Base-by-base conservation (phyloP, 2,797 vertebrate genomes). In the Knipowitschia caucasica region DNA sequence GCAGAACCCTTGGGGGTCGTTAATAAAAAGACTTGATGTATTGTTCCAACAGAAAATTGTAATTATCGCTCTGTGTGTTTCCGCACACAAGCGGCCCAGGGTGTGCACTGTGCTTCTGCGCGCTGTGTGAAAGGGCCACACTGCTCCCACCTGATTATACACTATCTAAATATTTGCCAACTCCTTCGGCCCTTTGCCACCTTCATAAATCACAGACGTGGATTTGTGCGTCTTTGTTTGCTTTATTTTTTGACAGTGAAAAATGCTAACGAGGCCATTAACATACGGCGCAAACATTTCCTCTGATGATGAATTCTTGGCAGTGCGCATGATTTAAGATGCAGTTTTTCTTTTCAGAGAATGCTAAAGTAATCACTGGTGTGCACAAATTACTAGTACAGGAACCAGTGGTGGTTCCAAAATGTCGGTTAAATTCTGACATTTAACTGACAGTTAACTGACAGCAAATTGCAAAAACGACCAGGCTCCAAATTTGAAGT, bases 131-230 rank as follows among this genome's bases (percentile, higher is more conserved):
- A 55, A 53, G 34, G 52, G 65, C 64, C 67, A 74, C 67, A 72
- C 68, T 69, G 67, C 65, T 73, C 58, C 71, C 66, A 72, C 71
- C 60, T 78, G 69, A 82, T 81, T 78, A 66, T 60, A 25, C 40
- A 24, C 5, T 43, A 81, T 77, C 63, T 77, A 82, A 82, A 87
- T 85, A 80, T 83, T 80, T 75, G 51, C 74, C 74, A 81, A 77
- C 71, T 74, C 62, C 36, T 61, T 72, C 54, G 53, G 73, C 65
- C 66, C 54, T 79, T 78, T 73, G 74, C 59, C 77, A 70, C 62
- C 71, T 73, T 27, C 55, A 77, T 74, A 77, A 78, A 84, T 82
- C 69, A 71, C 18, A 64, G 58, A 49, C 49, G 59, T 50, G 65
- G 60, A 77, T 74, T 65, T 59, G 15, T 35, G 69, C 18, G 12